Percentiles rank a stretch among this genome's conserved stretches.
These are phyloP conservation scores for Drosophila chauvacae DNA, from an alignment of 1,140 invertebrate genomes.

Conservation along the genomic window DNA sequence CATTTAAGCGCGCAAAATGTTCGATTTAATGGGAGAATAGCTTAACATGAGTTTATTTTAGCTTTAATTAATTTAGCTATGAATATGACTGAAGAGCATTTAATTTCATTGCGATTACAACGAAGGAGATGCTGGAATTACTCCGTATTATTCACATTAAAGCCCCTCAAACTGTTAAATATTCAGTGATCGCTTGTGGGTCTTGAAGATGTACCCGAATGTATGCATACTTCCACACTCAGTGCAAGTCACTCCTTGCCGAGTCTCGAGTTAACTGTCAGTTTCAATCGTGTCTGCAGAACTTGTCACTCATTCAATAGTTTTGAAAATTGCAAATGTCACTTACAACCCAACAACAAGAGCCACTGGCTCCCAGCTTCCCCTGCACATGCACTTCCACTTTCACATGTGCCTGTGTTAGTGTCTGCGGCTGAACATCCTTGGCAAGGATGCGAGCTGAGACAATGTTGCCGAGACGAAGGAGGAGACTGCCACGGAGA, in stretches of 20 bases:
- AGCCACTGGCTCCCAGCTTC: slow-evolving; percentile 10
- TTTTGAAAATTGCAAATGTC: slow-evolving; percentile 84
- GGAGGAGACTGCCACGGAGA: slow-evolving; percentile 43
- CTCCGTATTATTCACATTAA: background rate
- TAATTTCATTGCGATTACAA: background rate
- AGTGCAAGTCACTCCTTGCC: slow-evolving; percentile 44
- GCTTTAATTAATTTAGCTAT: background rate
- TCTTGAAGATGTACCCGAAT: slow-evolving; percentile 22
- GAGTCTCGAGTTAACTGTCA: slow-evolving; percentile 70
- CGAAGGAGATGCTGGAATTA: background rate
- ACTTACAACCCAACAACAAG: slow-evolving; percentile 75
- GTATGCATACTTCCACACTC: slow-evolving; percentile 3
- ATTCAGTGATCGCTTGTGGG: slow-evolving; percentile 34
- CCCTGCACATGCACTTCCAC: slow-evolving; percentile 4
- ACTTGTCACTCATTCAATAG: slow-evolving; percentile 84
- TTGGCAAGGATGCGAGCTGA: slow-evolving; percentile 70
- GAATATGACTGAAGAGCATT: background rate
- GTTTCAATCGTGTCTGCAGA: slow-evolving; percentile 84
- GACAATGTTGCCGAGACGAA: slow-evolving; percentile 64
- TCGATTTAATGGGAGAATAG: background rate
- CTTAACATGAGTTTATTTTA: background rate
- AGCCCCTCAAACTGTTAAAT: background rate
- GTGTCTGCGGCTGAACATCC: slow-evolving; percentile 48
- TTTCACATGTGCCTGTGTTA: slow-evolving; percentile 4
- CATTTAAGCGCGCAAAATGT: slow-evolving; percentile 44